Base-by-base conservation (phyloP, 2,113 vertebrate species). In the Sapajus apella region DNA sequence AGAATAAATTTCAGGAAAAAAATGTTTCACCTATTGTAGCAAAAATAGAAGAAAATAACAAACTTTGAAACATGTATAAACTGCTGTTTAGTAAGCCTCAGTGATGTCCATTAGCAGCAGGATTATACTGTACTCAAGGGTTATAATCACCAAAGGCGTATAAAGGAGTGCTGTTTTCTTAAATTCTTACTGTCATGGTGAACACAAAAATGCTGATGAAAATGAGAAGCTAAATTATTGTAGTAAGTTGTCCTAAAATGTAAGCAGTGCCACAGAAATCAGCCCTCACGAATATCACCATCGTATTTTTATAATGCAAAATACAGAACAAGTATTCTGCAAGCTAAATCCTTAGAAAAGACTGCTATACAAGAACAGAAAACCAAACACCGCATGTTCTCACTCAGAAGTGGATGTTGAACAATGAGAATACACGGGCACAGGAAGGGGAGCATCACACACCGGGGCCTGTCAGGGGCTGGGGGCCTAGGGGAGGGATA, bases 231-330 rank as follows among this genome's bases (percentile, higher is more conserved):
- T 43, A 45, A 93, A 82, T 73, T 45, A 80, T 64, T 55, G 20
- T 79, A 95, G 35, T 35, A 75, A 75, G 58, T 58, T 56, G 32
- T 27, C 68, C n/a, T 88, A 21, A 93, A 82, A 96, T 64, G 50
- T 45, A 92, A 93, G 47, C 17, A 76, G 64, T 25, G 47, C 8
- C 13, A 17, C 25, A 12, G 25, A 80, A 13, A 85, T 52, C 35
- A 55, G 56, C 45, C 45, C 82, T 58, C 45, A 82, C 64, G 27
- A 91, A 81, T 43, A 9, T n/a, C 4, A 92, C 5, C 64, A 73
- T 64, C 92, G 91, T 87, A 45, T 76, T 92, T 72, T 95, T 87
- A 79, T 52, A 45, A 64, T 66, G 30, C 5, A 45, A 96, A 89
- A 72, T 83, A 14, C 1, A 77, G 58, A 93, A 20, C 45, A 32